Evolutionary conservation across 2,113 vertebrate species (phyloP), one percentile per base, ranked within the genome.

Genomic region (Dryoscopus gambensis): DNA sequence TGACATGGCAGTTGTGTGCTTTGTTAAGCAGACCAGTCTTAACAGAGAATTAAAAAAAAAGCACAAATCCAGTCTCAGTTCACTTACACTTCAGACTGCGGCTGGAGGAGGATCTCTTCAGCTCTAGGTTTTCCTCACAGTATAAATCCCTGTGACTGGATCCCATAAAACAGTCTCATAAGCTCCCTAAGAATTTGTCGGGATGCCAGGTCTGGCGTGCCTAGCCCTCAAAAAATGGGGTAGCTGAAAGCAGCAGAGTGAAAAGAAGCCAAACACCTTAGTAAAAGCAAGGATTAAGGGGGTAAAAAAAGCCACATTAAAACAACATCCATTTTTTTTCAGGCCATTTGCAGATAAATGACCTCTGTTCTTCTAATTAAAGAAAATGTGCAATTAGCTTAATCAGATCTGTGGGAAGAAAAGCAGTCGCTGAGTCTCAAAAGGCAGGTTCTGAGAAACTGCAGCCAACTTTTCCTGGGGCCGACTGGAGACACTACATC

Each of bases 391-490:
- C 84, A 97, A 97, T 97, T 96, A 97, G 83, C 80, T 93, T 97
- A 96, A 92, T 96, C 89, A 96, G 95, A 87, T 93, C 96, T 97
- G 89, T 91, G 87, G 87, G 96, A 97, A 95, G 85, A 90, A 94
- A 97, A 97, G 79, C 89, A 95, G 97, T 94, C 69, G 0, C 40
- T 33, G 57, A 92, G 86, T 96, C 96, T 97, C 88, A 95, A 97
- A 97, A 97, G 91, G 55, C 96, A 97, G 96, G 85, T 97, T 97
- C 88, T 93, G 95, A 97, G 96, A 96, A 97, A 96, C 87, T 97
- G 83, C 96, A 93, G 94, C 95, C 95, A 96, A 65, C 52, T 89
- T 95, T 96, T 95, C 65, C 78, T 80, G 79, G 69, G 73, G 94
- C 92, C 16, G 52, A 64, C 73, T 53, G 74, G 84, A 95, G 90